Percentiles rank a stretch among this genome's conserved stretches.
Evolutionary conservation across 2,888 invertebrate species (phyloP).

Genomic region (Petrolisthes manimaculis): DNA sequence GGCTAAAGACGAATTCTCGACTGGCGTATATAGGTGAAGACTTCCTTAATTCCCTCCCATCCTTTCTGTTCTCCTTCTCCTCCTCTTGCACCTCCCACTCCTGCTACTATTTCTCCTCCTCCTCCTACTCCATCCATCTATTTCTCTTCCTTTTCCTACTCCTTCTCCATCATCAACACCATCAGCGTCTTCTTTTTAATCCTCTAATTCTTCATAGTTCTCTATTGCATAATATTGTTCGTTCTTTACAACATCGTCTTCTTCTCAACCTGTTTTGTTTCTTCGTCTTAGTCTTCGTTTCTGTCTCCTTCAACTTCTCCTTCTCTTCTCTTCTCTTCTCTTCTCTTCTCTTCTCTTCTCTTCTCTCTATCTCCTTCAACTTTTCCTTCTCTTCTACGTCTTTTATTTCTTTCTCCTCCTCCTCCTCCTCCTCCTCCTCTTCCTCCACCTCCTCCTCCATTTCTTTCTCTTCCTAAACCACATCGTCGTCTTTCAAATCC

Average conservation of each 20-base stretch:
- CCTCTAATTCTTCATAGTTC: too few relatives aligned
- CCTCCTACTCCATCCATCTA: neutral
- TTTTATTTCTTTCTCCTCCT: neutral
- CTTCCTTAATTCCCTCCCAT: neutral
- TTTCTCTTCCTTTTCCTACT: neutral
- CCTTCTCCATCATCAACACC: too few relatives aligned
- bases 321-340: neutral
- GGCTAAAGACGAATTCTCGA: neutral
- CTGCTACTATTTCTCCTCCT: neutral
- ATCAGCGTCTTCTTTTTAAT: too few relatives aligned
- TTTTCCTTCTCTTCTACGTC: neutral
- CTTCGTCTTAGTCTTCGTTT: neutral
- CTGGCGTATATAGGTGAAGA: neutral
- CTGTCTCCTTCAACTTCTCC: neutral
- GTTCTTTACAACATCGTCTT: too few relatives aligned
- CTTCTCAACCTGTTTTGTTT: too few relatives aligned
- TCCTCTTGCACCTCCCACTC: neutral
- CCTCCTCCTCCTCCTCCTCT: neutral
- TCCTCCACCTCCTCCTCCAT: neutral
- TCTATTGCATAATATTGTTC: too few relatives aligned
- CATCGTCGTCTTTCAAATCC: too few relatives aligned
- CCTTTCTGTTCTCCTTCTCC: neutral
- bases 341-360: neutral
- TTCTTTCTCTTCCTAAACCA: too few relatives aligned
- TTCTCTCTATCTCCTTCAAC: neutral